A percentile compares a stretch with the other conserved stretches of the same genome.
phyloP scores from a whole-genome alignment of 2,797 vertebrate species.

The Hippopotamyrus pictus region DNA sequence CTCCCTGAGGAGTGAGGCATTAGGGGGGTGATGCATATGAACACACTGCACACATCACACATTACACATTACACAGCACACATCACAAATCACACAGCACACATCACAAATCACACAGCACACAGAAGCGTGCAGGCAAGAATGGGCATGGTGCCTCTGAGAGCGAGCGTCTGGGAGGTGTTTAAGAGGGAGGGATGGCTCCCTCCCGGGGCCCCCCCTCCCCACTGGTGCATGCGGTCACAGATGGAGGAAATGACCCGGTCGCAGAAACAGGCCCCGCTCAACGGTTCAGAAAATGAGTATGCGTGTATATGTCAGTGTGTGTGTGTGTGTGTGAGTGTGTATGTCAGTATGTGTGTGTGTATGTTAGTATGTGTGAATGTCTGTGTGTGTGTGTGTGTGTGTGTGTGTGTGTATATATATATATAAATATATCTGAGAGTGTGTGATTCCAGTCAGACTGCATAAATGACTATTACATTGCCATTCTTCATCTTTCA shows the following conservation, averaged over 20 bases:
- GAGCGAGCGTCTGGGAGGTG: neutral
- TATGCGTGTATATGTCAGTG: neutral
- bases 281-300: constrained; percentile 62
- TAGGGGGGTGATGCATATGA: neutral
- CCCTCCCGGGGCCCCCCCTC: neutral
- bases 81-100: neutral
- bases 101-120: neutral
- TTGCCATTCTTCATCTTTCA: neutral
- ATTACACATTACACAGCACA: too few relatives aligned
- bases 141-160: neutral
- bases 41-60: neutral
- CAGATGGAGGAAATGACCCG: constrained; percentile 56
- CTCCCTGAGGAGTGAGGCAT: neutral
- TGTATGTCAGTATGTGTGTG: neutral
- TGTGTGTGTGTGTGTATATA: neutral
- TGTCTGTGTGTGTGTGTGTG: neutral
- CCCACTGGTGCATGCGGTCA: constrained; percentile 13
- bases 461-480: neutral
- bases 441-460: neutral
- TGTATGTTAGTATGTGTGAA: neutral
- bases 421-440: too few relatives aligned
- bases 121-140: neutral
- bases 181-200: neutral
- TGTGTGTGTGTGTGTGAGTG: neutral
- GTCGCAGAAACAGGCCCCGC: constrained; percentile 39